These are phyloP conservation scores for Zygothrica quintamaculata DNA, from an alignment of 2,888 invertebrate genomes.

Conservation along the genomic window DNA sequence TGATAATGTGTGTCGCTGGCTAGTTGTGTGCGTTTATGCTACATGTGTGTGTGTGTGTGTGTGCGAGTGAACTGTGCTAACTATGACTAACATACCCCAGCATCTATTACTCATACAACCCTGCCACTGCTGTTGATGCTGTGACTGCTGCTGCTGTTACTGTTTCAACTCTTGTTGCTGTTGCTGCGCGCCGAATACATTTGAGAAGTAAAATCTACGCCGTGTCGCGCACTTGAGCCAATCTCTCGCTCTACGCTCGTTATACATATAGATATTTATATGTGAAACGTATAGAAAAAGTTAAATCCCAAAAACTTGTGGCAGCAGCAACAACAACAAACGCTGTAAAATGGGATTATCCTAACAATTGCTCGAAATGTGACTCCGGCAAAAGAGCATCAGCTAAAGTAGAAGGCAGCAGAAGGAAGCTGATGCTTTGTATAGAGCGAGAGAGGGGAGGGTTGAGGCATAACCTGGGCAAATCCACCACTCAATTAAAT, in stretches of 20 bases:
- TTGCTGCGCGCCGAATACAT: constrained; percentile 79
- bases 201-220: constrained; percentile 84
- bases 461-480: constrained; percentile 44
- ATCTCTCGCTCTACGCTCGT: constrained; percentile 55
- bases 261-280: too few relatives aligned
- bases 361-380: constrained; percentile 37
- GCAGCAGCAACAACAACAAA: not conserved
- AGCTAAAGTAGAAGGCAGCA: constrained; percentile 3
- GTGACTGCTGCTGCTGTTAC: too few relatives aligned
- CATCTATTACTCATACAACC: constrained; percentile 2
- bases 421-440: constrained; percentile 43
- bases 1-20: constrained; percentile 71
- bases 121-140: not conserved
- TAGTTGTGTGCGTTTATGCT: constrained; percentile 27
- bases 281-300: constrained; percentile 4
- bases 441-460: too few relatives aligned
- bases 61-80: constrained; percentile 16
- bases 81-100: constrained; percentile 47
- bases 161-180: not conserved
- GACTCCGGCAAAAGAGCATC: constrained; percentile 7
- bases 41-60: constrained; percentile 12
- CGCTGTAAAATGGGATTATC: constrained; percentile 54
- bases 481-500: constrained; percentile 46
- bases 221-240: constrained; percentile 74
- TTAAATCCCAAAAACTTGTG: constrained; percentile 39